These are phyloP conservation scores for Aepyceros melampus DNA, from an alignment of 2,113 vertebrate species.

Conservation along the genomic window DNA sequence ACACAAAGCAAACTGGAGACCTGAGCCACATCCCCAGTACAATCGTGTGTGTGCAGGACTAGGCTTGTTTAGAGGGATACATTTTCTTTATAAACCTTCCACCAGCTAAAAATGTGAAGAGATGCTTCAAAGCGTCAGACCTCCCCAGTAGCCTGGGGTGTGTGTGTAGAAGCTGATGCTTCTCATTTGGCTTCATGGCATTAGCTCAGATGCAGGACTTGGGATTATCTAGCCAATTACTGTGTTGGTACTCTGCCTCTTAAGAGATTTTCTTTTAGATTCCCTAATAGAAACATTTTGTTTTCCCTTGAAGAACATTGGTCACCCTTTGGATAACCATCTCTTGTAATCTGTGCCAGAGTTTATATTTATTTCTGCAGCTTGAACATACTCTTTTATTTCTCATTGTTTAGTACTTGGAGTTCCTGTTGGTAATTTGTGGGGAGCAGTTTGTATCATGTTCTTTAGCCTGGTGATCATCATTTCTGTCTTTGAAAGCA, in stretches of 20 bases:
- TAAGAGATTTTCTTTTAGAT: constrained; percentile 41
- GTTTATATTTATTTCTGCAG: constrained; percentile 42
- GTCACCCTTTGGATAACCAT: constrained; percentile 23
- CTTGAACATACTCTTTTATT: neutral
- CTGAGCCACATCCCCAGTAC: neutral
- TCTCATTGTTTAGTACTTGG: neutral
- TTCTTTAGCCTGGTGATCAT: neutral
- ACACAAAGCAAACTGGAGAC: neutral
- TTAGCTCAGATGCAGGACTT: neutral
- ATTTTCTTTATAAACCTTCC: constrained; percentile 36
- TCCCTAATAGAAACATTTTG: constrained; percentile 29
- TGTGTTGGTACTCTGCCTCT: neutral
- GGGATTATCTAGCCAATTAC: constrained; percentile 51
- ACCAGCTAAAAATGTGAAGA: constrained; percentile 43
- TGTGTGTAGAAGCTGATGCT: neutral
- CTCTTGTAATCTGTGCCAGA: constrained; percentile 16
- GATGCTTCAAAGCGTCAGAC: constrained; percentile 38
- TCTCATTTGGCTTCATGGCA: constrained; percentile 21
- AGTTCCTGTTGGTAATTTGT: constrained; percentile 39
- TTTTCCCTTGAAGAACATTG: constrained; percentile 45
- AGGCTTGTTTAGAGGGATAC: constrained; percentile 21
- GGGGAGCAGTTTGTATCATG: neutral
- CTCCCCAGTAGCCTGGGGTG: neutral
- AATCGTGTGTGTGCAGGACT: neutral
- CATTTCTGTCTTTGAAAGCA: constrained; percentile 38